Evolutionary conservation across 2,797 vertebrate species (phyloP), one percentile per base, ranked within the genome.

Genomic region (Salmo trutta): DNA sequence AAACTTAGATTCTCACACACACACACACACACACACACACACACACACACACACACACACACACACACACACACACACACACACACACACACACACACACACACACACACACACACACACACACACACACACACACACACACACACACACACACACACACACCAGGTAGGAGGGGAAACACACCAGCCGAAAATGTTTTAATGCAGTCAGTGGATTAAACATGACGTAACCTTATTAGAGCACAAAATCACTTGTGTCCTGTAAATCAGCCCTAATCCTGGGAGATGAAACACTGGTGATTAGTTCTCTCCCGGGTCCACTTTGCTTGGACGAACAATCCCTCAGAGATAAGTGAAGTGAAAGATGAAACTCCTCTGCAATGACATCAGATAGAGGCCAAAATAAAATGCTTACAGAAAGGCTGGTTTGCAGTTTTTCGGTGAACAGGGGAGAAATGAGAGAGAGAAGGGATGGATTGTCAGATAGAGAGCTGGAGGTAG

Each of bases 401-500:
- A 71, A 19, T 10, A n/a, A 51, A 51, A 52, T 0, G 7, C 17
- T 41, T 36, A 21, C 19, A 51, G 69, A 52, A 12, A 17, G 56
- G 19, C 8, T 21, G 6, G 41, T 31, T 66, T 52, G 47, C 36
- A 27, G 21, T 67, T 75, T 66, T 31, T 15, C 1, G 1, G 12
- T 51, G 47, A 51, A 66, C 62, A 19, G 16, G 31, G 24, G 29
- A 67, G 64, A 75, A 36, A 41, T 56, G n/a, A 27, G 8, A 59
- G 67, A 71, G 78, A 87, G 79, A 74, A 83, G 59, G 65, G 47
- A 59, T 24, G 70, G 76, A 71, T 71, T 77, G 76, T 70, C 1
- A 4, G 19, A 68, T 21, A n/a, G 27, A 68, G 27, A 36, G 36
- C 36, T 36, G 62, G 70, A 27, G 16, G n/a, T n/a, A 17, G 71